Conservation (phyloP, 2,113 vertebrate genomes). For the Corvus moneduloides region DNA sequence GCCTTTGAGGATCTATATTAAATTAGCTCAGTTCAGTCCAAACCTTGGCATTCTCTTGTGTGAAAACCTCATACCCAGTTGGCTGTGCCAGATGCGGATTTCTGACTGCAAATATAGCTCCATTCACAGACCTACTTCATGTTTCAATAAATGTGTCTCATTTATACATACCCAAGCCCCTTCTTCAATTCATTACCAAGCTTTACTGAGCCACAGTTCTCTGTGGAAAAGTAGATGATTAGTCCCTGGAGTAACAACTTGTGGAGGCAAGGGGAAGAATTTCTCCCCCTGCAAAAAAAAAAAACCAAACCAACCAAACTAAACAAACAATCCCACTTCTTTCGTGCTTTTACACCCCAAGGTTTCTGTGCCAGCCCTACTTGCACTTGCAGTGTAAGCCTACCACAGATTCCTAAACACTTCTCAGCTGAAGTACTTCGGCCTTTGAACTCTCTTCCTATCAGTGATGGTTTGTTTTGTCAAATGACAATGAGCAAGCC, state of each 20-base stretch:
- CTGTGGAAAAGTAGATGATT: not conserved
- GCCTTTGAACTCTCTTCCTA: conserved; percentile 74
- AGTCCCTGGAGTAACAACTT: not conserved
- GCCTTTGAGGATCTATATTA: not conserved
- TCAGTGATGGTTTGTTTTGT: conserved; percentile 53
- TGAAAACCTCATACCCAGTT: not conserved
- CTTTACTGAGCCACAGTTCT: not conserved
- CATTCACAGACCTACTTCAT: not conserved
- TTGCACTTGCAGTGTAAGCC: not conserved
- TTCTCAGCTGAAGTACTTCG: conserved; percentile 63
- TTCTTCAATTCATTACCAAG: not conserved
- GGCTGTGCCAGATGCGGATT: not conserved
- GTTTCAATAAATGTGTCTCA: not conserved
- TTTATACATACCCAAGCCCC: not conserved
- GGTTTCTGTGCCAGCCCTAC: not conserved
- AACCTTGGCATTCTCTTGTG: not conserved
- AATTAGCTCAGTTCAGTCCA: not conserved
- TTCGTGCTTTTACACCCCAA: not conserved
- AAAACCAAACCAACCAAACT: not conserved
- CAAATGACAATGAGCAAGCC: conserved; percentile 57
- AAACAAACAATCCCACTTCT: not conserved
- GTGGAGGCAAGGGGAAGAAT: not conserved
- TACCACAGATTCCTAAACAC: conserved; percentile 47
- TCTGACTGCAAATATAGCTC: not conserved
- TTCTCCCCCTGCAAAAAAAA: not conserved